These are phyloP conservation scores for Proctacanthus coquilletti DNA, from an alignment of 1,140 invertebrate species.

Conservation along the genomic window DNA sequence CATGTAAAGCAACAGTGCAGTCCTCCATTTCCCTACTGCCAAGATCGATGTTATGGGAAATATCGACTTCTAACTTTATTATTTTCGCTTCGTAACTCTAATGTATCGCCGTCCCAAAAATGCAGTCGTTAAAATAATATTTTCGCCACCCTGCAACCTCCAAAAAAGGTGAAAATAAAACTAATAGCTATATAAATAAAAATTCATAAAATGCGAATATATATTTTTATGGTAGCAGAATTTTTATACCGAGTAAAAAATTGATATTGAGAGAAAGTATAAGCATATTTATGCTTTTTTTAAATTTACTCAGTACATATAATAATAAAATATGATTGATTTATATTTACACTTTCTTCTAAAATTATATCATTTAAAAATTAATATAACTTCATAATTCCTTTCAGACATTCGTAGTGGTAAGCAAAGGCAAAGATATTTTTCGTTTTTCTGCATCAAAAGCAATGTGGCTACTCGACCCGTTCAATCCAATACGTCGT, in stretches of 20 bases:
- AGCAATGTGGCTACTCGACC: conserved; percentile 86
- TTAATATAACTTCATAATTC: neutral
- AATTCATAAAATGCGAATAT: too few species aligned
- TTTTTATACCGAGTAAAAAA: neutral
- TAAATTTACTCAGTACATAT: neutral
- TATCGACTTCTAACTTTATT: too few species aligned
- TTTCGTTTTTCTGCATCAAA: conserved; percentile 96
- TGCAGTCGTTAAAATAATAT: too few species aligned
- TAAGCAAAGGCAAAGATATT: conserved; percentile 97
- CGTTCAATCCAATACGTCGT: conserved; percentile 93
- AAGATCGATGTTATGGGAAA: too few species aligned
- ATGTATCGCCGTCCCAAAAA: too few species aligned
- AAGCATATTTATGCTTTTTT: neutral
- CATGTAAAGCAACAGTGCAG: too few species aligned
- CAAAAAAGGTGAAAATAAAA: too few species aligned
- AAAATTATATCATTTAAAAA: neutral
- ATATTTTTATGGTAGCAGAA: too few species aligned
- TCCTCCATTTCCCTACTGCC: too few species aligned
- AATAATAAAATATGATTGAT: neutral
- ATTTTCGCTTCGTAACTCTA: too few species aligned
- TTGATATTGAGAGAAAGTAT: neutral
- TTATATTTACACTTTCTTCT: neutral
- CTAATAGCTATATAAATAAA: too few species aligned
- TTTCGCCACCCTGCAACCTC: too few species aligned
- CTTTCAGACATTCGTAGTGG: conserved; percentile 91